Conservation (phyloP, 2,797 vertebrate genomes). For the Diplodus sargus region DNA sequence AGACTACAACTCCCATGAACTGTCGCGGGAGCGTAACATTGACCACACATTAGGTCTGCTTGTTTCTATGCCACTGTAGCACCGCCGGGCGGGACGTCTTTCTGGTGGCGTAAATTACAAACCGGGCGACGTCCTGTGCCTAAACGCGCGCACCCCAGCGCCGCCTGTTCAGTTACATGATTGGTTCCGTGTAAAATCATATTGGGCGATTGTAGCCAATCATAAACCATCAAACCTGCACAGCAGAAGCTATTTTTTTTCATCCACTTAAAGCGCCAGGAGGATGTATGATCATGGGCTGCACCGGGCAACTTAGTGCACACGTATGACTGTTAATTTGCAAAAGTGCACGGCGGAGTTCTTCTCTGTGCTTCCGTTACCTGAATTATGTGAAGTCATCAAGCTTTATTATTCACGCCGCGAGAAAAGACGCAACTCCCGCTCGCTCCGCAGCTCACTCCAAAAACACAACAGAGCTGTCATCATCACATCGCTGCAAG, state of each 20-base stretch:
- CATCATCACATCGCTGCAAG: slow-evolving; percentile 62
- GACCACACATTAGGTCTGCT: rapidly evolving
- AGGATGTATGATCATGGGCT: slow-evolving; percentile 42
- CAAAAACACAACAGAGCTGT: slow-evolving; percentile 56
- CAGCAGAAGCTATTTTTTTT: slow-evolving; percentile 57
- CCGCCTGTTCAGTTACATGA: slow-evolving; percentile 24
- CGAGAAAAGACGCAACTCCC: slow-evolving; percentile 27
- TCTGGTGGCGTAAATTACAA: rapidly evolving
- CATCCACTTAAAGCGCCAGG: slow-evolving; percentile 71
- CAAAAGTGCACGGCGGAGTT: slow-evolving; percentile 50
- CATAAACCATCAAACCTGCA: slow-evolving; percentile 33
- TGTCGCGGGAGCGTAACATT: rapidly evolving
- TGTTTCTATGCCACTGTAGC: rapidly evolving
- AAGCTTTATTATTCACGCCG: not conserved
- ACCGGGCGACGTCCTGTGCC: rapidly evolving
- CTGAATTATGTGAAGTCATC: slow-evolving; percentile 47
- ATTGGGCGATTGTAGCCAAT: slow-evolving; percentile 64
- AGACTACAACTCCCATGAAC: slow-evolving; percentile 61
- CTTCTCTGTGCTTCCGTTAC: not conserved
- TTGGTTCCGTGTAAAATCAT: slow-evolving; percentile 61
- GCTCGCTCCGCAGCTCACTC: slow-evolving; percentile 36
- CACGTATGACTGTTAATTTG: slow-evolving; percentile 50
- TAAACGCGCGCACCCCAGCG: not conserved
- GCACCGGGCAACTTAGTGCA: slow-evolving; percentile 49
- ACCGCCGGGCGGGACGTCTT: slow-evolving; percentile 5